Percentiles rank a stretch among this genome's conserved stretches.
phyloP scores from a whole-genome alignment of 2,113 vertebrate species.

The Callipepla californica region DNA sequence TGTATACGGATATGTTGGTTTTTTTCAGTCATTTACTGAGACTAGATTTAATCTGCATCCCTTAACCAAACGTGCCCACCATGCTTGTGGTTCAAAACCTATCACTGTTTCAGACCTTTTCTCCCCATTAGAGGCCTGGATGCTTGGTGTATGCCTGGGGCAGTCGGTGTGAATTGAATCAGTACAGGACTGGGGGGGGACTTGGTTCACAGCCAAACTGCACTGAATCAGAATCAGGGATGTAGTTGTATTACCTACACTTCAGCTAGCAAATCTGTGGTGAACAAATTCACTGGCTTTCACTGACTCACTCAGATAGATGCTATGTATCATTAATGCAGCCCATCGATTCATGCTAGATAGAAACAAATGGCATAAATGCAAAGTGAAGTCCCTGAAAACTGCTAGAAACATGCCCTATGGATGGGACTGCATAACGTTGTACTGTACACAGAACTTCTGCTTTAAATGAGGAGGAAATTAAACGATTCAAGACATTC shows the following conservation, averaged over 20 bases:
- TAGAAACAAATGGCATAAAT: not conserved
- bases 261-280: not conserved
- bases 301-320: not conserved
- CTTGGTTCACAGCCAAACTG: not conserved
- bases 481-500: not conserved
- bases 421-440: not conserved
- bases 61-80: slow-evolving; percentile 38
- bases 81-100: not conserved
- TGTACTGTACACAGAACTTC: not conserved
- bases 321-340: slow-evolving; percentile 2
- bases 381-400: slow-evolving; percentile 16
- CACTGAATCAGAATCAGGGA: not conserved
- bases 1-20: not conserved
- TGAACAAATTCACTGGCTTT: slow-evolving; percentile 5
- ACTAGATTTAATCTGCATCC: slow-evolving; percentile 14
- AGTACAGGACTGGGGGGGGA: not conserved
- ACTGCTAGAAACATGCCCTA: not conserved
- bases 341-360: not conserved
- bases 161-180: not conserved
- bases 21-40: not conserved
- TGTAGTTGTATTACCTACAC: not conserved
- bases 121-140: slow-evolving; percentile 26
- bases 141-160: not conserved
- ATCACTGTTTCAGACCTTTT: not conserved
- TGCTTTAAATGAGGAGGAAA: slow-evolving; percentile 52